Evolutionary conservation across 2,113 vertebrate species (phyloP).

Genomic region (Illadopsis cleaveri): DNA sequence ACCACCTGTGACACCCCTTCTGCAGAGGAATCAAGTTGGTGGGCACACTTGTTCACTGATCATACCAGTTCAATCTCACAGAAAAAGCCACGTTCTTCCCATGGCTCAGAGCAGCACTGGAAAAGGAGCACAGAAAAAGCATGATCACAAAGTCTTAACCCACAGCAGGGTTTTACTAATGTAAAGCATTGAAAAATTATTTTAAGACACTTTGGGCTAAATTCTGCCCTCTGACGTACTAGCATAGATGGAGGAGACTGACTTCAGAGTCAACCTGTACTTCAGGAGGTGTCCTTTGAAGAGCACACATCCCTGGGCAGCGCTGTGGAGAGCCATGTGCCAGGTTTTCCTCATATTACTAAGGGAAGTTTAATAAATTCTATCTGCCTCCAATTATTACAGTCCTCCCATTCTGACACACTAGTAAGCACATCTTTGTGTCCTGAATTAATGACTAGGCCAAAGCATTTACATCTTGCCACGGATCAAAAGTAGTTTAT

Average conservation of each 20-base stretch:
- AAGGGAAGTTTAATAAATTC: neutral
- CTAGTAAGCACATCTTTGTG: neutral
- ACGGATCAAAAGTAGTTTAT: neutral
- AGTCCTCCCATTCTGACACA: neutral
- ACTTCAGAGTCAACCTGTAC: neutral
- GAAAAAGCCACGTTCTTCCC: neutral
- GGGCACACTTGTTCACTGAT: neutral
- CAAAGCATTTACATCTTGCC: neutral
- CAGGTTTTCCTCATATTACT: neutral
- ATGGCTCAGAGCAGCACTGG: neutral
- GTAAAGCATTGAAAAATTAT: neutral
- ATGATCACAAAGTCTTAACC: neutral
- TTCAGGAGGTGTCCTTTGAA: neutral
- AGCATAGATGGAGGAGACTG: neutral
- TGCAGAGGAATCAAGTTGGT: neutral
- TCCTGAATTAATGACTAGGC: neutral
- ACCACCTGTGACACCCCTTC: neutral
- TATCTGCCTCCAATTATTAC: neutral
- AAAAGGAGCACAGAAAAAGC: neutral
- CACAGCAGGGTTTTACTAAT: neutral
- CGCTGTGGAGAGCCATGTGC: neutral
- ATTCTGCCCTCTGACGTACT: neutral
- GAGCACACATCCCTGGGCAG: neutral
- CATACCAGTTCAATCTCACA: neutral
- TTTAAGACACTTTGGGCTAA: neutral